phyloP scores from a whole-genome alignment of 1,140 invertebrate genomes.

The Sinella curviseta region DNA sequence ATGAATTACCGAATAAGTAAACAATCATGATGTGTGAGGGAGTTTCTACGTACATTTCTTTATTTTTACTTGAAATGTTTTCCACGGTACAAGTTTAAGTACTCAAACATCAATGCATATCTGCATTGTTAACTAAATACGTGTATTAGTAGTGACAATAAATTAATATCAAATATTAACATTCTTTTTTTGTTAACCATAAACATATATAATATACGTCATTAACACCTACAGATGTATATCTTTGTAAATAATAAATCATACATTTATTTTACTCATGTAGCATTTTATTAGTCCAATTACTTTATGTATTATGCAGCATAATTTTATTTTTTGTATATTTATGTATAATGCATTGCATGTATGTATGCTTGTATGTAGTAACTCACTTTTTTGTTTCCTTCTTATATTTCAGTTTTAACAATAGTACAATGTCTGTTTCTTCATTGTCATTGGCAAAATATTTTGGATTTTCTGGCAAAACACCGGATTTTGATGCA shows the following conservation, averaged over 20 bases:
- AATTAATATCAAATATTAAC: conserved; percentile 24
- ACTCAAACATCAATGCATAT: not conserved
- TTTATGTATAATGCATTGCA: not conserved
- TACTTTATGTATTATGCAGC: no score
- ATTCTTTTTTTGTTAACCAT: not conserved
- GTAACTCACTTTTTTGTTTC: conserved; percentile 12
- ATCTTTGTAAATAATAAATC: not conserved
- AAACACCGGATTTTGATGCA: not conserved
- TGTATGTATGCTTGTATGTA: not conserved
- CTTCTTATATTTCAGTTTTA: not conserved
- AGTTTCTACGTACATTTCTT: conserved; percentile 19
- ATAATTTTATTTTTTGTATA: not conserved
- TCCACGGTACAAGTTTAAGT: conserved; percentile 10
- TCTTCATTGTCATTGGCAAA: conserved; percentile 13
- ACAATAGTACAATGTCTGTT: not conserved
- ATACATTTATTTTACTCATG: no score
- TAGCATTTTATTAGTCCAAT: no score
- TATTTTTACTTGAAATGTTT: conserved; percentile 14
- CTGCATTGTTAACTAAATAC: not conserved
- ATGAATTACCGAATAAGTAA: no score
- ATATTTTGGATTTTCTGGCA: not conserved
- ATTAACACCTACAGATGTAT: not conserved
- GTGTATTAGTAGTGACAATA: not conserved
- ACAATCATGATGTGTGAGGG: no score
- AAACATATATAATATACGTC: conserved; percentile 3